Evolutionary conservation across 2,888 invertebrate species (phyloP), one percentile per base, ranked within the genome.

Genomic region (Lysandra bellargus): DNA sequence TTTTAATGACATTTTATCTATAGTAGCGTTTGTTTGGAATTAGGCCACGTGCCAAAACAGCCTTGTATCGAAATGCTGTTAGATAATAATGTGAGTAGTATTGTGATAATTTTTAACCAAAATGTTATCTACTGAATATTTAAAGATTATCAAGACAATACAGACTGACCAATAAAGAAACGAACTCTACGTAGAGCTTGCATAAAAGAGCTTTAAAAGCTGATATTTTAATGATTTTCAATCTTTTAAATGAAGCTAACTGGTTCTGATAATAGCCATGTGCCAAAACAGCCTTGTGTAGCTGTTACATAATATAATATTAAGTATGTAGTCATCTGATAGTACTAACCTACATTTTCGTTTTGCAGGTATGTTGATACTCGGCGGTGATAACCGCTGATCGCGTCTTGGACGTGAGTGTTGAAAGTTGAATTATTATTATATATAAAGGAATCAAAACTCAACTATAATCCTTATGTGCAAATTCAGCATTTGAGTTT

Each of bases 291-390:
- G 57, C 57, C 17, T 57, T 57, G 4, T 57, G 0, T 17, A 33
- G 69, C 33, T 6, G 74, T 76, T 53, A 76, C 33, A 33, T 76
- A 53, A 76, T 53, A 76, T n/a, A 75, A 75, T 75, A 75, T 75
- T 75, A 75, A 57, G 53, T 76, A 76, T 76, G 53, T 76, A 76
- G 49, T 57, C 76, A 76, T 76, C 76, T 53, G 76, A 76, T 76
- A 76, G 37, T 76, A 76, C 53, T 76, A 76, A 76, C 76, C 76
- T 57, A 76, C 53, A 76, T 76, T 76, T 76, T 76, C 76, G 33
- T 75, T 44, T 76, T 76, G 57, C 76, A 57, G 76, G 76, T 76
- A 76, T 76, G 76, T 76, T 57, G 76, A 76, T 76, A 76, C 76
- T 14, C 57, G 17, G 33, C 30, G 12, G 23, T 75, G 76, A 76